Conservation (phyloP, 2,888 invertebrate species). For the Epistrophella euchroma region DNA sequence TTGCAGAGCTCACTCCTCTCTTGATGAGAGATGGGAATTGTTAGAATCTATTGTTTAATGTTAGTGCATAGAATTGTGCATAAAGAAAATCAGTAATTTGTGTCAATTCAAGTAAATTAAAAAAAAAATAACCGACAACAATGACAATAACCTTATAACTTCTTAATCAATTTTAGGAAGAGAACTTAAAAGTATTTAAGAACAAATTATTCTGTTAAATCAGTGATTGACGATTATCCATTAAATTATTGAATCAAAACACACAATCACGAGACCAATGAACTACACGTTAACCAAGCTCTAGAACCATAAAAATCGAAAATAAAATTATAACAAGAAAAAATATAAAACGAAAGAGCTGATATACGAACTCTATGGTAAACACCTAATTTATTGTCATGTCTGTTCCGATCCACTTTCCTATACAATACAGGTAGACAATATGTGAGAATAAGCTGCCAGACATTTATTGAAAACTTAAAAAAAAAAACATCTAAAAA, state of each 20-base stretch:
- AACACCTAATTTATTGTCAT: conserved; percentile 67
- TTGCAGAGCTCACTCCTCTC: background rate
- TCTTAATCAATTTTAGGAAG: conserved; percentile 19
- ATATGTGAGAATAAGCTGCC: conserved; percentile 42
- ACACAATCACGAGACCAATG: conserved; percentile 44
- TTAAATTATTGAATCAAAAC: conserved; percentile 28
- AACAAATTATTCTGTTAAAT: conserved; percentile 30
- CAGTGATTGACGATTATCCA: conserved; percentile 31
- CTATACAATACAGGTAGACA: conserved; percentile 18
- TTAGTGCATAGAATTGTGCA: conserved; percentile 10
- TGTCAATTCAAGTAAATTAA: conserved; percentile 40
- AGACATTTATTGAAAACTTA: conserved; percentile 54
- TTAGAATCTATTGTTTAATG: conserved; percentile 57
- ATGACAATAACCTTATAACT: conserved; percentile 2
- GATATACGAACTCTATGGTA: conserved; percentile 58
- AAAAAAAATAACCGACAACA: background rate
- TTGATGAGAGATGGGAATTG: conserved; percentile 60
- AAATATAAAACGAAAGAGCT: conserved; percentile 58
- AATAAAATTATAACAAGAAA: conserved; percentile 3
- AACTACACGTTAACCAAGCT: conserved; percentile 33
- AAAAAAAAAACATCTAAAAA: conserved; percentile 18
- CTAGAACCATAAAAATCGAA: conserved; percentile 20
- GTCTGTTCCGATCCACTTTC: conserved; percentile 34
- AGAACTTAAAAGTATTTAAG: background rate
- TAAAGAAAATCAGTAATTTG: conserved; percentile 40